Evolutionary conservation across 2,888 invertebrate genomes (phyloP), one percentile per base, ranked within the genome.

Genomic region (Spicauda simplicius): DNA sequence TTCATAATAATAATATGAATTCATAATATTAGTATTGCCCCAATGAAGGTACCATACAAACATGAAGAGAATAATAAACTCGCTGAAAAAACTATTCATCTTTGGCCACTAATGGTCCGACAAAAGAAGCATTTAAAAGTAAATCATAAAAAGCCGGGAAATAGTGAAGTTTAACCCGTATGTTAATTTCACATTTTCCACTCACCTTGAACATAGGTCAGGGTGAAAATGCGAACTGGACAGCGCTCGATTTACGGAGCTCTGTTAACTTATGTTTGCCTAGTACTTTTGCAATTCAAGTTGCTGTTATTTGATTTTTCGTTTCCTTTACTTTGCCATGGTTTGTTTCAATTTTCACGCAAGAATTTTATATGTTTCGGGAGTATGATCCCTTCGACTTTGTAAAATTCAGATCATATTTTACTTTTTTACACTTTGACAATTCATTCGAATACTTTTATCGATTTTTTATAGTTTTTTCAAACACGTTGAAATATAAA

Each of bases 1-100:
- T 37, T 37, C 37, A 37, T 37, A 37, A 25, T 25, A 25, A 4
- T 25, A 4, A 37, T 37, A 12, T 12, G 1, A 37, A 12, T 37
- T 33, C 33, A 33, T 33, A 33, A 33, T 33, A 8, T 33, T 33
- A 33, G n/a, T n/a, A n/a, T n/a, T n/a, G n/a, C n/a, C n/a, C 8
- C 8, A 33, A 8, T 8, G 7, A 33, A 52, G 53, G 53, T 53
- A 53, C 61, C 16, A 61, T 19, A 20, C 52, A 20, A 61, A 61
- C n/a, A 14, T 53, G 14, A 61, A 53, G 18, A 30, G 37, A 53
- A 33, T 0, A 20, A 25, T 25, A 45, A 14, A n/a, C 60, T 11
- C 53, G 37, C 20, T 33, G 18, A 20, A 60, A 33, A 11, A 18
- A 54, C 48, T 41, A 55, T 59, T 72, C 70, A 74, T 72, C 69